phyloP scores from a whole-genome alignment of 1,140 invertebrate genomes.

The Anastrepha ludens region DNA sequence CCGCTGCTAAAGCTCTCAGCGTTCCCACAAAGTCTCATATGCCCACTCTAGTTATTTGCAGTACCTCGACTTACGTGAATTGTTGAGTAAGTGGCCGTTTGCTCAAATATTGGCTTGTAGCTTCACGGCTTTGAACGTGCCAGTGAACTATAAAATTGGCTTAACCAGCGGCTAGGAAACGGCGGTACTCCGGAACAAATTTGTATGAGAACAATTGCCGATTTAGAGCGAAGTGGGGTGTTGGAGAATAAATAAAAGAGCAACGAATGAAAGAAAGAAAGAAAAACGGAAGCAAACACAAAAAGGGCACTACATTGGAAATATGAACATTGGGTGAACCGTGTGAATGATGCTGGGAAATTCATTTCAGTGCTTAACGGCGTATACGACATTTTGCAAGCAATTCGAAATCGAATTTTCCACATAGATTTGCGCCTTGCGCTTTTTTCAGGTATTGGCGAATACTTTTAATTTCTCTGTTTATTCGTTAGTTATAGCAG shows the following conservation, averaged over 20 bases:
- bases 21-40: too few species aligned
- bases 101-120: background rate
- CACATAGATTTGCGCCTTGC: background rate
- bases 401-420: too few species aligned
- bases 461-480: too few species aligned
- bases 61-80: too few species aligned
- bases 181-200: background rate
- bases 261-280: background rate
- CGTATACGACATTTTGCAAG: too few species aligned
- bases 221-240: too few species aligned
- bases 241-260: too few species aligned
- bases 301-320: background rate
- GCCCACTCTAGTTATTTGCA: too few species aligned
- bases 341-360: background rate
- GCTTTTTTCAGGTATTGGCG: background rate
- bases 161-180: background rate
- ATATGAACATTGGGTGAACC: background rate
- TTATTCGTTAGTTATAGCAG: too few species aligned
- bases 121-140: background rate
- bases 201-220: too few species aligned
- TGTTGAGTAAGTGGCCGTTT: background rate
- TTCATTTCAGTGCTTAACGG: slow-evolving; percentile 2
- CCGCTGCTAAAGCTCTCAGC: too few species aligned
- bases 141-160: background rate
- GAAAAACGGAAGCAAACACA: background rate